A percentile compares a stretch with the other conserved stretches of the same genome.
These are phyloP conservation scores for Hypomecis punctinalis DNA, from an alignment of 2,888 invertebrate species.

Conservation along the genomic window DNA sequence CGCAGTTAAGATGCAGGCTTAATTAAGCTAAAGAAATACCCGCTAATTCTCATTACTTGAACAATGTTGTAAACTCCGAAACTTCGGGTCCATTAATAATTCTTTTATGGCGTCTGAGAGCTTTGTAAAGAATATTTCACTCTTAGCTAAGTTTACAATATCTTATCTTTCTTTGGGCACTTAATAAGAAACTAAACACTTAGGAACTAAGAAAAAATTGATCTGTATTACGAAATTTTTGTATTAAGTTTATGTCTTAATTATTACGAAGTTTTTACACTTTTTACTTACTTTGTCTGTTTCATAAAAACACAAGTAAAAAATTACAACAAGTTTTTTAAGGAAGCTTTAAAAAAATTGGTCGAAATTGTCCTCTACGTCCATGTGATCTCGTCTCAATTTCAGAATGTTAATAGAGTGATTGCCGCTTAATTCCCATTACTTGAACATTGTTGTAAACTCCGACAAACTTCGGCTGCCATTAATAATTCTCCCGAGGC, in stretches of 20 bases:
- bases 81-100: slow-evolving; percentile 64
- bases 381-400: slow-evolving; percentile 33
- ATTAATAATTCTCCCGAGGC: slow-evolving; percentile 77
- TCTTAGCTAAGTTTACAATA: slow-evolving; percentile 45
- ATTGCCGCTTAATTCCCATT: slow-evolving; percentile 43
- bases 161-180: slow-evolving; percentile 21
- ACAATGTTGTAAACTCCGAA: slow-evolving; percentile 50
- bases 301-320: no score
- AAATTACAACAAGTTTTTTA: no score
- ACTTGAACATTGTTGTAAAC: slow-evolving; percentile 55
- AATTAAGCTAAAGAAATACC: background rate
- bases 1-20: background rate
- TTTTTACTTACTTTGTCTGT: no score
- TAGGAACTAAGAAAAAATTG: no score
- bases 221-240: no score
- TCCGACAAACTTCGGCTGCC: slow-evolving; percentile 66
- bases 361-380: background rate
- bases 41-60: slow-evolving; percentile 34
- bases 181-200: background rate
- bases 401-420: slow-evolving; percentile 24
- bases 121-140: slow-evolving; percentile 66
- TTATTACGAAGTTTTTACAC: no score
- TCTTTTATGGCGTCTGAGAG: slow-evolving; percentile 55
- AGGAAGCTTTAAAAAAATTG: background rate
- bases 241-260: no score